Percentiles rank a stretch among this genome's conserved stretches.
These are phyloP conservation scores for Genyomyrus donnyi DNA, from an alignment of 2,113 vertebrate species.

Conservation along the genomic window DNA sequence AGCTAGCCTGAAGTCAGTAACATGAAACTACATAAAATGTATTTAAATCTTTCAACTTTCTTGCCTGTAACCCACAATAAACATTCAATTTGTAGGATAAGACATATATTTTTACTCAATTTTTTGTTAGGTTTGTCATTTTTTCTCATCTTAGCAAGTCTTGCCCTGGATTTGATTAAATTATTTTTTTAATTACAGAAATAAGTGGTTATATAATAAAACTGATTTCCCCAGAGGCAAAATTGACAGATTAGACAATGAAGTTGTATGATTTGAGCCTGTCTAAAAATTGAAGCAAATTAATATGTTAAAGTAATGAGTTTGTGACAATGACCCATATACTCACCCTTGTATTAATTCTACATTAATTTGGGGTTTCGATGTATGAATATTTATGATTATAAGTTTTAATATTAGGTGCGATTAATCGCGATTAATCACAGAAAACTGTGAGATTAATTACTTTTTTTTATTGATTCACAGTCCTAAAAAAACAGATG, in stretches of 20 bases:
- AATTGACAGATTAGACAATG: background rate
- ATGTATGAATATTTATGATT: background rate
- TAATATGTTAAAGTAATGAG: background rate
- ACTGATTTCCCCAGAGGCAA: background rate
- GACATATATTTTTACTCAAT: background rate
- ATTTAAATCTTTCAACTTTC: background rate
- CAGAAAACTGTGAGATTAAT: background rate
- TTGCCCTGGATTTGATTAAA: background rate
- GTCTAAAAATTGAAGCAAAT: background rate
- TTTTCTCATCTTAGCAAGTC: background rate
- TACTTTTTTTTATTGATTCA: background rate
- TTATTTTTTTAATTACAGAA: background rate
- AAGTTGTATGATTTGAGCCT: background rate
- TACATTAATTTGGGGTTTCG: background rate
- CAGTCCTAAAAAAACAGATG: background rate
- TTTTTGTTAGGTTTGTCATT: background rate
- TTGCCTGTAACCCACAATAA: background rate
- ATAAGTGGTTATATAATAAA: background rate
- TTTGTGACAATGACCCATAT: conserved; percentile 1
- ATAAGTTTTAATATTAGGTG: background rate
- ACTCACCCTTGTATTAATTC: background rate
- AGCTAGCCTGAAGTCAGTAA: background rate
- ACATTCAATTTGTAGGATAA: background rate
- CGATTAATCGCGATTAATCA: background rate
- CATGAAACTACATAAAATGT: background rate